phyloP scores from a whole-genome alignment of 2,888 invertebrate species.

The Romanomermis culicivorax region DNA sequence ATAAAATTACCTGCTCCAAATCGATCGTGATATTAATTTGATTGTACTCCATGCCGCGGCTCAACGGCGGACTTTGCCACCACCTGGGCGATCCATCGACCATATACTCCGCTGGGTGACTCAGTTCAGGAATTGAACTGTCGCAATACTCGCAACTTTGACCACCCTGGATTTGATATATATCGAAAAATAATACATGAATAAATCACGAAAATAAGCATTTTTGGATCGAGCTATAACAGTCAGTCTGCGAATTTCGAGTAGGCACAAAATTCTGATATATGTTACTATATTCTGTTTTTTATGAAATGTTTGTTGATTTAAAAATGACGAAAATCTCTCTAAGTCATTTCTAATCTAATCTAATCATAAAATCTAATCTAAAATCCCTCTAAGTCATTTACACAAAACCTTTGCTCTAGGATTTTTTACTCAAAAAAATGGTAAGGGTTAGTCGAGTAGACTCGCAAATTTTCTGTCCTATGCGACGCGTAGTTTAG shows the following conservation, averaged over 20 bases:
- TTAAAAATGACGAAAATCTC: too few species aligned
- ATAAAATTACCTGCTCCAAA: constrained; percentile 63
- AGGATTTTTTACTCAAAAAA: not conserved
- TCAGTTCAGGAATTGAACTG: constrained; percentile 46
- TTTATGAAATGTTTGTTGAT: too few species aligned
- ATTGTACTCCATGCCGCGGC: constrained; percentile 85
- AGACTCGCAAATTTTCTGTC: too few species aligned
- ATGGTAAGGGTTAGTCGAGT: too few species aligned
- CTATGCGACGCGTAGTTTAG: too few species aligned
- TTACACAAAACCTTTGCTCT: not conserved
- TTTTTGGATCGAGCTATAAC: too few species aligned
- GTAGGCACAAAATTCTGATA: too few species aligned
- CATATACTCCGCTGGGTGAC: constrained; percentile 70
- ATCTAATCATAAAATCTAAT: too few species aligned
- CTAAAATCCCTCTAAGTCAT: too few species aligned
- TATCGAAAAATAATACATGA: not conserved
- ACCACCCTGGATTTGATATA: constrained; percentile 27
- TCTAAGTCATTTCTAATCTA: too few species aligned
- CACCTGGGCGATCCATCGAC: constrained; percentile 87
- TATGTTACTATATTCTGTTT: too few species aligned
- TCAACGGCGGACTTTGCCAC: constrained; percentile 98
- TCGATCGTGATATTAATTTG: constrained; percentile 90
- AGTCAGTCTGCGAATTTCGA: too few species aligned
- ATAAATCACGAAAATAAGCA: not conserved
- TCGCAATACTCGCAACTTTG: constrained; percentile 86